Evolutionary conservation across 2,888 invertebrate genomes (phyloP).

Genomic region (Chaitophorus viminalis): DNA sequence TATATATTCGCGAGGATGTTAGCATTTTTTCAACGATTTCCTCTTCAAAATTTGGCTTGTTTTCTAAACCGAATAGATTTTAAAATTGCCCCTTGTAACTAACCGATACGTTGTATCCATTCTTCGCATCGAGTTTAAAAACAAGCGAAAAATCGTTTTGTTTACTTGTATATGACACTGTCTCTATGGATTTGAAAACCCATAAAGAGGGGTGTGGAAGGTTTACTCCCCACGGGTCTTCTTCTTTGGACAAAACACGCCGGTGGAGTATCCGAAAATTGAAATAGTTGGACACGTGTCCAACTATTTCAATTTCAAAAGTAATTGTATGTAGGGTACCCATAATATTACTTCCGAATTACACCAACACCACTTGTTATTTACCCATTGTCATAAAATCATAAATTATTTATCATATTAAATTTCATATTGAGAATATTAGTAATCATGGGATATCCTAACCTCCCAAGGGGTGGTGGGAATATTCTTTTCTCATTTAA

Average conservation of each 20-base stretch:
- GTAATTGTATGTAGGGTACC: neutral
- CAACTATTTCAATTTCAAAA: neutral
- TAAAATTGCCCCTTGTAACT: neutral
- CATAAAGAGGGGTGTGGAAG: neutral
- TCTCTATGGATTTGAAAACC: neutral
- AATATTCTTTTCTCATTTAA: neutral
- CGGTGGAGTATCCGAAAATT: neutral
- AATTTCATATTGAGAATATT: neutral
- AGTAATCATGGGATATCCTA: neutral
- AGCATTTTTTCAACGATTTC: neutral
- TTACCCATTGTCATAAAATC: neutral
- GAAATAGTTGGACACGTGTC: neutral
- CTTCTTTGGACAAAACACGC: neutral
- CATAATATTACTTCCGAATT: neutral
- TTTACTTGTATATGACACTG: neutral
- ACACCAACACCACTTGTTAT: neutral
- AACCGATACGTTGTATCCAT: neutral
- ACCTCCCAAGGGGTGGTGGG: neutral
- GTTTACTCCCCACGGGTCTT: neutral
- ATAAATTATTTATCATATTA: neutral
- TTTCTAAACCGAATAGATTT: neutral
- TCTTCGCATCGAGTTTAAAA: neutral
- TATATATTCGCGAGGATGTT: no score
- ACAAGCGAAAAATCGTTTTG: neutral
- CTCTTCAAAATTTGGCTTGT: neutral